Evolutionary conservation across 2,888 invertebrate genomes (phyloP), one percentile per base, ranked within the genome.

Genomic region (Tortricodes alternella): DNA sequence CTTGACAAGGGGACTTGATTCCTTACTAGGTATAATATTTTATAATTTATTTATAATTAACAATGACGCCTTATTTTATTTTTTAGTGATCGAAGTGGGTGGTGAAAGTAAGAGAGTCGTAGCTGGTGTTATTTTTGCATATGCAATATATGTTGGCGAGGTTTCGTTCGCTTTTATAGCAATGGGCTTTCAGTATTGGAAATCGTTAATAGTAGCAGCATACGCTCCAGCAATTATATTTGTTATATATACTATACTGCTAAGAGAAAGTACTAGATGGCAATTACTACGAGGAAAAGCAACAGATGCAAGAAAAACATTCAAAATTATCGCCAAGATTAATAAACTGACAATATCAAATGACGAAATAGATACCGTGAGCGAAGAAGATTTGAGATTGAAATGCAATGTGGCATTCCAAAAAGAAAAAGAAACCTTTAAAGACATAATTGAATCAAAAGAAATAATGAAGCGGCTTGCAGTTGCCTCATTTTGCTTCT

Each of bases 251-350:
- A 60, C 64, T 44, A 62, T 80, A 3, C 18, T 83, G 11, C 58
- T 88, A 27, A 72, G 65, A 71, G 87, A 88, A 61, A 85, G 87
- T 51, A 74, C 78, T 2, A 69, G 87, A 63, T 88, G 87, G 87
- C 82, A 83, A 69, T 72, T 85, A 66, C 53, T 86, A 5, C 70
- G 78, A 35, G 85, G 84, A 0, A 80, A 71, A 67, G 78, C 74
- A 46, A 62, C 68, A 2, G 77, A 74, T 44, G 85, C 80, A 0
- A 86, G 78, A 60, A 58, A 68, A 3, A 83, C 82, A 0, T 62
- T 87, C 2, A 81, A 76, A 58, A 27, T 64, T 1, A 66, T 73
- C 0, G 75, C 78, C 0, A 80, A 68, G 69, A 71, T 73, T 29
- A 87, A 88, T 55, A 82, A 78, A 58, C 59, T 81, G 21, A 64